Base-by-base conservation (phyloP, 2,113 vertebrate species). In the Malurus cyaneus region DNA sequence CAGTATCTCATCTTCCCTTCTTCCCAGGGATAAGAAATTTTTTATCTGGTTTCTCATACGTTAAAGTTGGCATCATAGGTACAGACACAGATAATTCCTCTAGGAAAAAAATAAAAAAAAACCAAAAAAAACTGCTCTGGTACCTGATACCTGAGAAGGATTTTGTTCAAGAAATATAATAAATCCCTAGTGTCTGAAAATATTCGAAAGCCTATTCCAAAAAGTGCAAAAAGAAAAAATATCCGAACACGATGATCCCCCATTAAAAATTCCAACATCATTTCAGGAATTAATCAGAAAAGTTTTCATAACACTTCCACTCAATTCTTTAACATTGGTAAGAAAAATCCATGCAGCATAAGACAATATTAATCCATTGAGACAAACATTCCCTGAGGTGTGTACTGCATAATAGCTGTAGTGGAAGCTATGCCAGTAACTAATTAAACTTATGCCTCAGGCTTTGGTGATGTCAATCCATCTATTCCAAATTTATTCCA, bases 391-490 rank as follows among this genome's bases (percentile, higher is more conserved):
- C 88, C 83, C 80, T 84, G 46, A 60, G 61, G 80, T 89, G 86
- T 3, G 28, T n/a, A 67, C 72, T 67, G 52, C n/a, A 53, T 89
- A 94, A 91, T 62, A 78, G 80, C 60, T 74, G 52, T 26, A 84
- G 84, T 44, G 11, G 77, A 91, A 92, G 69, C 65, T 78, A 70
- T 39, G 77, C 14, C 89, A 95, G 89, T 59, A 94, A 94, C 92
- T 86, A 96, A 96, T 92, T 90, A 93, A 95, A 93, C 41, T 83
- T 66, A 80, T 41, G 92, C 91, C 72, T 92, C 54, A 1, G 94
- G 94, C 86, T 65, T 97, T 52, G 79, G 69, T 20, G 21, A 84
- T 86, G 61, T 89, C 86, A 95, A 52, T 72, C 90, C 26, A 86
- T 86, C 61, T 76, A 81, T 72, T 93, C 41, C 36, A 96, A 66